phyloP scores from a whole-genome alignment of 53 echinoderm and acorn worm species.

The Mesocentrotus franciscanus region DNA sequence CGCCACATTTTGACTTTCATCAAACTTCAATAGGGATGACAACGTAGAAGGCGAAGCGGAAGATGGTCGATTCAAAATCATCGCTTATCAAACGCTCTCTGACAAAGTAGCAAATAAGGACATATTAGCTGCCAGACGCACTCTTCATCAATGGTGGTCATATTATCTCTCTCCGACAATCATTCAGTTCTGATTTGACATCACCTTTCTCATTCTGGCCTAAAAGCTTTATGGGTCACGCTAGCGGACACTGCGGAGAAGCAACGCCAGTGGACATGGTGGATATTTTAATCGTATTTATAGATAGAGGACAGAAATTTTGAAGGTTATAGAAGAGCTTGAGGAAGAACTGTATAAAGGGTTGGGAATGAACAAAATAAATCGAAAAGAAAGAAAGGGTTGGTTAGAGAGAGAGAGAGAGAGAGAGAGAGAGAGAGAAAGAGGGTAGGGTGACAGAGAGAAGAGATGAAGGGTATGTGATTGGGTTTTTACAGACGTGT shows the following conservation, averaged over 20 bases:
- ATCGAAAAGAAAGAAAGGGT: background rate
- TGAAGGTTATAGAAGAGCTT: background rate
- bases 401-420: background rate
- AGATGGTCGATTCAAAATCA: background rate
- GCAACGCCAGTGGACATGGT: background rate
- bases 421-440: background rate
- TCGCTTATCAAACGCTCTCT: background rate
- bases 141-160: background rate
- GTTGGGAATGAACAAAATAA: background rate
- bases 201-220: background rate
- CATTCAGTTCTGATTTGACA: constrained; percentile 12
- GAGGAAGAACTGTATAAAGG: background rate
- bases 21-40: background rate
- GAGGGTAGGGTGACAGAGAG: background rate
- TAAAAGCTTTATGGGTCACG: background rate
- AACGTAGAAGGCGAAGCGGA: background rate
- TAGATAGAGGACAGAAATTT: background rate
- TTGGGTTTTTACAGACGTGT: too few species aligned
- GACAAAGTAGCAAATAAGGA: constrained; percentile 17
- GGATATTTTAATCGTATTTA: background rate
- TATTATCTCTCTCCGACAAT: background rate
- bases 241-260: background rate
- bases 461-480: background rate
- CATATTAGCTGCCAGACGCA: background rate
- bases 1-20: background rate